Conservation (phyloP, 1,140 invertebrate genomes). For the Procambarus virginalis region DNA sequence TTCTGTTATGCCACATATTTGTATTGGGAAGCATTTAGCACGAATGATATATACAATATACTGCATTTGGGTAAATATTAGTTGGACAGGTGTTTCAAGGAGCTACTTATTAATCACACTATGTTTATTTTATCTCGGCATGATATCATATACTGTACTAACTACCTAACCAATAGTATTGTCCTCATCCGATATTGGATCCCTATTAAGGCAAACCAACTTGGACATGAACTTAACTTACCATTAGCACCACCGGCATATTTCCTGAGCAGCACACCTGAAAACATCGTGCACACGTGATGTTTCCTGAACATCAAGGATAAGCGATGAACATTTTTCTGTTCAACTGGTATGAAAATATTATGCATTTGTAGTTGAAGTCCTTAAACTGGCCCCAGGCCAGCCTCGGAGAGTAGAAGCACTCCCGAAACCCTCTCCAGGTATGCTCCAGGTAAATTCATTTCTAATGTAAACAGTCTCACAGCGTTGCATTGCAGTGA, state of each 20-base stretch:
- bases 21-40: not conserved
- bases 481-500: slow-evolving; percentile 36
- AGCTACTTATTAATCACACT: slow-evolving; percentile 1
- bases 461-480: slow-evolving; percentile 35
- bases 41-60: not conserved
- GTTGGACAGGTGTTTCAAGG: slow-evolving; percentile 15
- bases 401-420: too few species aligned
- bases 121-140: slow-evolving; percentile 26
- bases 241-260: slow-evolving; percentile 19
- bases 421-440: too few species aligned
- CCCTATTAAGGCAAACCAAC: slow-evolving; percentile 28
- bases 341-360: slow-evolving; percentile 35
- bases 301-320: slow-evolving; percentile 7
- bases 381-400: slow-evolving; percentile 1
- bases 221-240: slow-evolving; percentile 46
- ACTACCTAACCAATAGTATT: slow-evolving; percentile 35
- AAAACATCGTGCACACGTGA: slow-evolving; percentile 29
- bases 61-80: slow-evolving; percentile 9
- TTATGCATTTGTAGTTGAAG: slow-evolving; percentile 41
- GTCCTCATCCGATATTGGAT: slow-evolving; percentile 23
- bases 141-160: slow-evolving; percentile 16
- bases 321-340: not conserved
- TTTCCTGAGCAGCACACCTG: slow-evolving; percentile 31
- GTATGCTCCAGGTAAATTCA: too few species aligned
- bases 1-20: not conserved